phyloP scores from a whole-genome alignment of 1,140 invertebrate species.

The Cotesia chilonis region DNA sequence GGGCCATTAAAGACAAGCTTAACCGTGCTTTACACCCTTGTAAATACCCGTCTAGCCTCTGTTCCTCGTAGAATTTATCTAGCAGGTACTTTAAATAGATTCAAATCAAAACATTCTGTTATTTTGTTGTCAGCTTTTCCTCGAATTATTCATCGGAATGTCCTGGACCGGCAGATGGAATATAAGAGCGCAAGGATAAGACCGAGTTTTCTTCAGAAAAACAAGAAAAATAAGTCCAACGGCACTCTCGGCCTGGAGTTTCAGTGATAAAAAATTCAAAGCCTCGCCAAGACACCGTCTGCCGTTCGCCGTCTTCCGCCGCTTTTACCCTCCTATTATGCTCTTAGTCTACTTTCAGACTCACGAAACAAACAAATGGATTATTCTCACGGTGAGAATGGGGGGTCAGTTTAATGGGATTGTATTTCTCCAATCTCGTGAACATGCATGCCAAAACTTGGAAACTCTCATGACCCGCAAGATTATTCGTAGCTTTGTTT shows the following conservation, averaged over 20 bases:
- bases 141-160: conserved; percentile 3
- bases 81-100: not conserved
- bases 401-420: conserved; percentile 11
- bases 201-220: conserved; percentile 2
- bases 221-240: not conserved
- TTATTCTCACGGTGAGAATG: conserved; percentile 21
- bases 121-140: not conserved
- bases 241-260: conserved; percentile 4
- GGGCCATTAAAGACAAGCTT: conserved; percentile 20
- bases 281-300: conserved; percentile 19
- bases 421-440: not conserved
- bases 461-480: not conserved
- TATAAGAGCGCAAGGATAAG: not conserved
- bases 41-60: not conserved
- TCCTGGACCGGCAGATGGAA: not conserved
- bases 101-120: not conserved
- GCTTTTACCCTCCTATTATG: no score
- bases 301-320: not conserved
- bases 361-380: conserved; percentile 29
- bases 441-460: conserved; percentile 1
- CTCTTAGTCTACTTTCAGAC: not conserved
- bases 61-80: no score
- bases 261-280: conserved; percentile 10
- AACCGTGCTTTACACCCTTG: conserved; percentile 1
- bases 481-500: not conserved